Base-by-base conservation (phyloP, 92 coral and sea anemone genomes). In the Epizoanthus illoricatus region DNA sequence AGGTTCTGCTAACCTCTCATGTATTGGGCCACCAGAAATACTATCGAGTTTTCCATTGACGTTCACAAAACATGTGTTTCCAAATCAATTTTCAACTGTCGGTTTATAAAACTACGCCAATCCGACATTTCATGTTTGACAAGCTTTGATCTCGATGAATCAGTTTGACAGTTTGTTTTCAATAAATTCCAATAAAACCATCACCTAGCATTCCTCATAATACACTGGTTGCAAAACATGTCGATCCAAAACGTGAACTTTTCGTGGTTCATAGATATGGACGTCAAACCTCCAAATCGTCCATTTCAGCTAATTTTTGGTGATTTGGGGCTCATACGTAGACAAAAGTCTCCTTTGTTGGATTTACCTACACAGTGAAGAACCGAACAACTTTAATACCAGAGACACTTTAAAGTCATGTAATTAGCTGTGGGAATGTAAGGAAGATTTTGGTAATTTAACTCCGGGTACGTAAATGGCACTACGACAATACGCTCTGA, bases 61-160 rank as follows among this genome's bases (percentile, higher is more conserved):
- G 71, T 65, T 65, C 71, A 65, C 71, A 65, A 65, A 65, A 65
- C 71, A 24, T 65, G 11, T 65, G 71, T 65, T 65, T 65, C 71
- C 71, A 65, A 65, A 45, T 1, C 71, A 23, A 65, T 20, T 65
- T 23, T 65, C 71, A 65, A 65, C 71, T 15, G 71, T 23, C 71
- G 17, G 43, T 45, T 65, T 65, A 40, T 65, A 65, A 65, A 23
- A 65, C 71, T 24, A 45, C 43, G 1, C 71, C 71, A 20, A 20
- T 40, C 71, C 4, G 71, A 65, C 71, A 65, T 65, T 65, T 40
- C 23, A 65, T 40, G 71, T 65, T 65, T 65, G 71, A 65, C 71
- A 65, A 65, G 71, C 71, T 65, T n/a, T 65, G 42, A 65, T 65
- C 71, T 65, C 43, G 71, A 65, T 65, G 41, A 65, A 65, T 65